Evolutionary conservation across 1,140 invertebrate genomes (phyloP).

Genomic region (Zophobas morio): DNA sequence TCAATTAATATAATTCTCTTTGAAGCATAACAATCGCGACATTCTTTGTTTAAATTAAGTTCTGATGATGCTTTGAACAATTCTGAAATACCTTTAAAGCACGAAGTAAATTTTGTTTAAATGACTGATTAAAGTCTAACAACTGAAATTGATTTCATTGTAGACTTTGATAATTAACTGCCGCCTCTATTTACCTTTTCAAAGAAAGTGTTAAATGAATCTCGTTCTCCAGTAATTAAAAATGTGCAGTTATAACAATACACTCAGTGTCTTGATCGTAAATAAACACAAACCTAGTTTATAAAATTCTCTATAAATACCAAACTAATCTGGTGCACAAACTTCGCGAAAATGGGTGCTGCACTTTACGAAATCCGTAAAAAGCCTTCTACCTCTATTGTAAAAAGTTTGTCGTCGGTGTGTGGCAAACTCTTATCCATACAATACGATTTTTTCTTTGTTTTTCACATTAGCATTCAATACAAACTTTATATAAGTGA

Average conservation of each 20-base stretch:
- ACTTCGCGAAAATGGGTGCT: no score
- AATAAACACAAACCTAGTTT: no score
- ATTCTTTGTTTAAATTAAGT: no score
- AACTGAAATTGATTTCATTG: conserved; percentile 21
- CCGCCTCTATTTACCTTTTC: background rate
- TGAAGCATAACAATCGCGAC: no score
- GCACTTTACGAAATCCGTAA: no score
- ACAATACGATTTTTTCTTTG: conserved; percentile 17
- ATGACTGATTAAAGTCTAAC: background rate
- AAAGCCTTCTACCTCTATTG: no score
- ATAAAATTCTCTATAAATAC: no score
- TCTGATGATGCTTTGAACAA: background rate
- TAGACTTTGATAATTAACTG: conserved; percentile 22
- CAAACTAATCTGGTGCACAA: no score
- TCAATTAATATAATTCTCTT: no score
- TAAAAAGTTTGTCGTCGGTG: background rate
- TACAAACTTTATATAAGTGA: conserved; percentile 35
- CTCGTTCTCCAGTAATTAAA: background rate
- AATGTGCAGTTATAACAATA: background rate
- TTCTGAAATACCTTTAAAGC: conserved; percentile 3
- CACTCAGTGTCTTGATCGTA: no score
- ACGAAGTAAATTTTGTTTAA: conserved; percentile 1
- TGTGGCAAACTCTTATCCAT: background rate
- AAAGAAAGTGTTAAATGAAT: background rate
- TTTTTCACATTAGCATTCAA: conserved; percentile 35